These are phyloP conservation scores for Pithys albifrons DNA, from an alignment of 2,113 vertebrate species.

Conservation along the genomic window DNA sequence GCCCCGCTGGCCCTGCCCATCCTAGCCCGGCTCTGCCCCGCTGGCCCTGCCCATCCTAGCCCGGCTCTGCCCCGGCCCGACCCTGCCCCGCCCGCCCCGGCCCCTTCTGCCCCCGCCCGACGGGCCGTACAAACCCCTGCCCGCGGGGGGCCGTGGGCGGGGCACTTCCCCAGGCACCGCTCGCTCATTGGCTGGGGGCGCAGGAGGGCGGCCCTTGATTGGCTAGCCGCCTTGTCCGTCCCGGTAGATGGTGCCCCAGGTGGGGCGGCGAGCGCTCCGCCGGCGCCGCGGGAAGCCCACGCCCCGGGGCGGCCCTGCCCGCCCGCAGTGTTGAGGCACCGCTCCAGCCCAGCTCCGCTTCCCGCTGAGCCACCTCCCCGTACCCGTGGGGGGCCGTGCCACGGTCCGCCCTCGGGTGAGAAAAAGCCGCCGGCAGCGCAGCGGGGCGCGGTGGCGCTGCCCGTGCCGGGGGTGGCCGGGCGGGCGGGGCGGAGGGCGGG, in stretches of 20 bases:
- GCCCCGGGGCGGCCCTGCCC: no score
- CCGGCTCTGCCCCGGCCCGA: not conserved
- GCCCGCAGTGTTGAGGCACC: no score
- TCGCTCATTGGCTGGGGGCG: not conserved
- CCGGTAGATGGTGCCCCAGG: not conserved
- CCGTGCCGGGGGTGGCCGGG: not conserved
- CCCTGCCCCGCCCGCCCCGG: not conserved
- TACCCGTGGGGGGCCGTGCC: no score
- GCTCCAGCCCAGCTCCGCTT: not conserved
- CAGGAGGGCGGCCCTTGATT: not conserved
- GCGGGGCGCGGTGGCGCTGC: not conserved
- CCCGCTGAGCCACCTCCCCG: not conserved
- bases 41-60: no score
- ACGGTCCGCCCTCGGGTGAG: no score
- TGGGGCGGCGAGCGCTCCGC: fast-evolving
- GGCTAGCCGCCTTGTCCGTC: not conserved
- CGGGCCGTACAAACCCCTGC: not conserved
- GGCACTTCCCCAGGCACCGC: not conserved
- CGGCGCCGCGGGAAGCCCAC: not conserved
- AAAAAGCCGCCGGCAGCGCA: not conserved
- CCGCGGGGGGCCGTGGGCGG: not conserved
- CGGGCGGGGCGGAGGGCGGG: not conserved
- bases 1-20: not conserved
- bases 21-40: not conserved
- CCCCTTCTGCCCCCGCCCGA: not conserved